Evolutionary conservation across 2,797 vertebrate genomes (phyloP).

Genomic region (Lutjanus argentimaculatus): DNA sequence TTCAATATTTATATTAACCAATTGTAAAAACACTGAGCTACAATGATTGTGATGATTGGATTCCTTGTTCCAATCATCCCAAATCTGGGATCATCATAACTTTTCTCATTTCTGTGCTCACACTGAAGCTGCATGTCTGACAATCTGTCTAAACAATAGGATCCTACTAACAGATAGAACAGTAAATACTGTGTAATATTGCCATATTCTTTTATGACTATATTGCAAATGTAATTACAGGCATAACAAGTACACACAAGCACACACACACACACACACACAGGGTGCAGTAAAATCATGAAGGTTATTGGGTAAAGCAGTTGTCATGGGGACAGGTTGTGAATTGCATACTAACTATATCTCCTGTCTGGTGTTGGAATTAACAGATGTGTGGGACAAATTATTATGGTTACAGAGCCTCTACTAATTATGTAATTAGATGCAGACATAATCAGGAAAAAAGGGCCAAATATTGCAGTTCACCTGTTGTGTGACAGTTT

Average conservation of each 20-base stretch:
- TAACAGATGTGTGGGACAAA: conserved; percentile 46
- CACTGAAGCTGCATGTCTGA: conserved; percentile 30
- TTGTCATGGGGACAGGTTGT: conserved; percentile 49
- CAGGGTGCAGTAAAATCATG: conserved; percentile 19
- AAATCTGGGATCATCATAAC: not conserved
- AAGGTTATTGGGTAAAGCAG: conserved; percentile 50
- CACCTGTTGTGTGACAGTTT: conserved; percentile 39
- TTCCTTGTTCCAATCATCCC: too few species aligned
- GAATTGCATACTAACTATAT: conserved; percentile 49
- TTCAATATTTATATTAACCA: not conserved
- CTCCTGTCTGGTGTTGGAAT: conserved; percentile 39
- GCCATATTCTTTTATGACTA: conserved; percentile 43
- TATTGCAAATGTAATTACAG: conserved; percentile 51
- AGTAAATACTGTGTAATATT: conserved; percentile 35
- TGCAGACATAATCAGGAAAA: conserved; percentile 38
- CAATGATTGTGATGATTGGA: not conserved
- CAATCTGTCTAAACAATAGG: conserved; percentile 12
- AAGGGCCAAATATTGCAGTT: conserved; percentile 39
- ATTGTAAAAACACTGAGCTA: not conserved
- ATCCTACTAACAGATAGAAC: conserved; percentile 37
- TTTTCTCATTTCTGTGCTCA: conserved; percentile 1
- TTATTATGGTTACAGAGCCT: conserved; percentile 46
- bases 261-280: conserved; percentile 1
- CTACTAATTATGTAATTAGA: conserved; percentile 49
- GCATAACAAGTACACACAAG: conserved; percentile 27